phyloP scores from a whole-genome alignment of 2,888 invertebrate species.

The Spisula solida region DNA sequence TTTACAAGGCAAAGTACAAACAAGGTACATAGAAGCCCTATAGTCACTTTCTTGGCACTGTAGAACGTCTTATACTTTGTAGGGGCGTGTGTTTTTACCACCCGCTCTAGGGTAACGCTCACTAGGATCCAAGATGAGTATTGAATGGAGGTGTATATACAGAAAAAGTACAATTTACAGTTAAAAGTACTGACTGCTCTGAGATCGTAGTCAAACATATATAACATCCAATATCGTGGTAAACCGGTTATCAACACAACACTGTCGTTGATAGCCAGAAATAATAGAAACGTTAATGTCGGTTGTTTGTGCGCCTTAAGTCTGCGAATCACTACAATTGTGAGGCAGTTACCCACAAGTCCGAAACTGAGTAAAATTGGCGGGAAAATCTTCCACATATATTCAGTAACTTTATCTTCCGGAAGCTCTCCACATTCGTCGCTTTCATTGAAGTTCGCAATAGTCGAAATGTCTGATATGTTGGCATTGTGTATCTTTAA shows the following conservation, averaged over 20 bases:
- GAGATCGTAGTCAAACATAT: conserved; percentile 65
- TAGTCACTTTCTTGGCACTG: conserved; percentile 57
- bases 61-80: conserved; percentile 52
- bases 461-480: not conserved
- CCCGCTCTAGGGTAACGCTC: conserved; percentile 70
- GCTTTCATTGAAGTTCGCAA: not conserved
- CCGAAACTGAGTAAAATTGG: conserved; percentile 70
- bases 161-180: conserved; percentile 74
- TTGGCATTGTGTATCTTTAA: not conserved
- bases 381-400: conserved; percentile 72
- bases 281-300: conserved; percentile 69
- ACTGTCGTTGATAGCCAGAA: conserved; percentile 72
- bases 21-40: conserved; percentile 52
- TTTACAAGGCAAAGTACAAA: conserved; percentile 50
- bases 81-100: conserved; percentile 71
- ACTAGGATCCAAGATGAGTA: conserved; percentile 77
- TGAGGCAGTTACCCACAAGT: conserved; percentile 71
- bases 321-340: conserved; percentile 67
- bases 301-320: conserved; percentile 68
- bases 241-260: conserved; percentile 70
- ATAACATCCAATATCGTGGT: conserved; percentile 68
- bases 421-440: not conserved
- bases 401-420: conserved; percentile 42
- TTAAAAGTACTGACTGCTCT: conserved; percentile 63
- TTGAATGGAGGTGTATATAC: conserved; percentile 75